Conservation (phyloP, 1,140 invertebrate species). For the Diorhabda carinulata region DNA sequence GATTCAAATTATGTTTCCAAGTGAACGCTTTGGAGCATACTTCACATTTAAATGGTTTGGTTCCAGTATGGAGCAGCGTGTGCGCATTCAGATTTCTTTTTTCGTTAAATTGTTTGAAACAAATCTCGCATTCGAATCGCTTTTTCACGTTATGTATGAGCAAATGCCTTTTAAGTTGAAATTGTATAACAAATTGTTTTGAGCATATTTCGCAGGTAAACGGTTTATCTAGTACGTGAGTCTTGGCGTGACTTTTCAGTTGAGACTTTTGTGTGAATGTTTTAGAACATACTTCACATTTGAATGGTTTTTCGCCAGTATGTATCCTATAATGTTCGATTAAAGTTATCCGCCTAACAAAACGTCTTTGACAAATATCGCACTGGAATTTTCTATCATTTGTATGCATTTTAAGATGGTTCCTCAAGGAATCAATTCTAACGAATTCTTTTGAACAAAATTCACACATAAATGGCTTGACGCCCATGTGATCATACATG, state of each 20-base stretch:
- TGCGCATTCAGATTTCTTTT: conserved; percentile 1
- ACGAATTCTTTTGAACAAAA: neutral
- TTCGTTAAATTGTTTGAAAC: neutral
- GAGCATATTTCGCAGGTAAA: conserved; percentile 51
- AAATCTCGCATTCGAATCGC: neutral
- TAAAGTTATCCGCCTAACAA: conserved; percentile 55
- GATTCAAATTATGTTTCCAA: neutral
- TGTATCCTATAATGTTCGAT: conserved; percentile 59
- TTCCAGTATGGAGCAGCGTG: neutral
- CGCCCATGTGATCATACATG: neutral
- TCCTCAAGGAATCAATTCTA: conserved; percentile 26
- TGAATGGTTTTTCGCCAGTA: conserved; percentile 49
- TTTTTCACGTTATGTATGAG: neutral
- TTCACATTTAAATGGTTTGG: neutral
- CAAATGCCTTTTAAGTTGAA: neutral
- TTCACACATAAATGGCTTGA: neutral
- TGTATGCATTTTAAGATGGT: conserved; percentile 41
- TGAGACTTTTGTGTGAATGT: conserved; percentile 52
- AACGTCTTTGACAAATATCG: conserved; percentile 47
- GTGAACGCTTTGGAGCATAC: neutral
- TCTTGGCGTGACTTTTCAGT: conserved; percentile 53
- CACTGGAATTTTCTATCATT: conserved; percentile 29
- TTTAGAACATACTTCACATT: conserved; percentile 52
- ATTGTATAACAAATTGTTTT: conserved; percentile 26
- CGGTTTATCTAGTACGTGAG: conserved; percentile 53